Base-by-base conservation (phyloP, 2,113 vertebrate genomes). In the Semicossyphus pulcher region DNA sequence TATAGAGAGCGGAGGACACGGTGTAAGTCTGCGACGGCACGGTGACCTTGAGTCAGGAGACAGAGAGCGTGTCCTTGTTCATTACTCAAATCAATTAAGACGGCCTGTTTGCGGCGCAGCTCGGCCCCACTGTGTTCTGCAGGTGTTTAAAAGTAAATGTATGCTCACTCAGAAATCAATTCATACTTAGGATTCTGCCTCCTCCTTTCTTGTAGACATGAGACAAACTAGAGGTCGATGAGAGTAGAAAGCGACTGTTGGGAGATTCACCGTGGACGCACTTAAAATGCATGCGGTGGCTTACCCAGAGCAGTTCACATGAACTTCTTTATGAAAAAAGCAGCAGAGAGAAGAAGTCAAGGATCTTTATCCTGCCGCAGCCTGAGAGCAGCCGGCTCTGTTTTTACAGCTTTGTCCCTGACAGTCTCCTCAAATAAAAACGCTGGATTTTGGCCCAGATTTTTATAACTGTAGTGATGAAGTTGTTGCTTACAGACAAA, bases 31-130 rank as follows among this genome's bases (percentile, higher is more conserved):
- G 45, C 18, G 69, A 67, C 79, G 76, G 60, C 76, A 78, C 60
- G 57, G 80, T 91, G 89, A 93, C 90, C 93, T 94, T 95, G 93
- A 93, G 80, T 85, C 80, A 76, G 49, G 59, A 84, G 42, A 81
- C 70, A 85, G 64, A 76, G 47, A 57, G 78, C 76, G 52, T 61
- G 60, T 84, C 86, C 91, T 87, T 86, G 89, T 92, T 94, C 78
- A 90, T 91, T 86, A 91, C 73, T 45, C 23, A 65, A 86, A 94
- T 93, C 93, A 92, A 94, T 95, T 94, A 94, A 89, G 93, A 91
- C 87, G 84, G 79, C 61, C 79, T 78, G 81, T 88, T 89, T 86
- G 83, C 81, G 28, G 80, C 82, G 66, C 71, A 60, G 81, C 90
- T 66, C 77, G 87, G 85, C 83, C 65, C n/a, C 83, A 60, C 61